Percentiles rank a stretch among this genome's conserved stretches.
These are phyloP conservation scores for Aselliscus stoliczkanus DNA, from an alignment of 2,797 vertebrate species.

Conservation along the genomic window DNA sequence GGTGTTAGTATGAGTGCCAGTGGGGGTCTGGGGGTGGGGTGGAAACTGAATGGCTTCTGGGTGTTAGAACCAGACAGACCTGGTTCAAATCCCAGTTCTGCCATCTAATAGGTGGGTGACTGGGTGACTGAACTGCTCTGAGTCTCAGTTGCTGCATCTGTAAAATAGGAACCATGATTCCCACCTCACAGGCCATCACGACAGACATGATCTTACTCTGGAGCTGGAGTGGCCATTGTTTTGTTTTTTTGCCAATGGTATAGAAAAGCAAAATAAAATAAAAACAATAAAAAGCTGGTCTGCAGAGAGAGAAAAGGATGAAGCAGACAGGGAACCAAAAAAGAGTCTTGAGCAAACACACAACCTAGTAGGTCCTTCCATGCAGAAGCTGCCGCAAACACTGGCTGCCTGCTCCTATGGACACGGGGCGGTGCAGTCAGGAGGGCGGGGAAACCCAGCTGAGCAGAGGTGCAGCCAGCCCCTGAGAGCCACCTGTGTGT, in stretches of 20 bases:
- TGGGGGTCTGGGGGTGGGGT: fast-evolving
- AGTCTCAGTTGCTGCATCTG: neutral
- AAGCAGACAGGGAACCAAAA: neutral
- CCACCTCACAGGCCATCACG: neutral
- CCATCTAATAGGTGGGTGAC: neutral
- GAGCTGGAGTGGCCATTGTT: neutral
- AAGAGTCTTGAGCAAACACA: neutral
- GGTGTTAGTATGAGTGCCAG: neutral
- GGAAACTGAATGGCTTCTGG: neutral
- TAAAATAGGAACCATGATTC: neutral
- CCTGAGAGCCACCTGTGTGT: neutral
- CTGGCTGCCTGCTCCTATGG: neutral
- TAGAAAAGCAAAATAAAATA: neutral
- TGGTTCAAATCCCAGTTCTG: neutral
- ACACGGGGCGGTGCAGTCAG: fast-evolving
- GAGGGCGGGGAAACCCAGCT: neutral
- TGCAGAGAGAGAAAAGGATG: neutral
- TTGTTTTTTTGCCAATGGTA: neutral
- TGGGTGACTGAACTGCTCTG: neutral
- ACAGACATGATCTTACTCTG: neutral
- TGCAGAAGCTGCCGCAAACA: neutral
- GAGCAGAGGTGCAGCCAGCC: neutral
- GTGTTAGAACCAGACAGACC: neutral
- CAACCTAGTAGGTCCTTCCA: neutral
- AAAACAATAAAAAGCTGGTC: neutral